Evolutionary conservation across 2,797 vertebrate species (phyloP), one percentile per base, ranked within the genome.

Genomic region (Megalops cyprinoides): DNA sequence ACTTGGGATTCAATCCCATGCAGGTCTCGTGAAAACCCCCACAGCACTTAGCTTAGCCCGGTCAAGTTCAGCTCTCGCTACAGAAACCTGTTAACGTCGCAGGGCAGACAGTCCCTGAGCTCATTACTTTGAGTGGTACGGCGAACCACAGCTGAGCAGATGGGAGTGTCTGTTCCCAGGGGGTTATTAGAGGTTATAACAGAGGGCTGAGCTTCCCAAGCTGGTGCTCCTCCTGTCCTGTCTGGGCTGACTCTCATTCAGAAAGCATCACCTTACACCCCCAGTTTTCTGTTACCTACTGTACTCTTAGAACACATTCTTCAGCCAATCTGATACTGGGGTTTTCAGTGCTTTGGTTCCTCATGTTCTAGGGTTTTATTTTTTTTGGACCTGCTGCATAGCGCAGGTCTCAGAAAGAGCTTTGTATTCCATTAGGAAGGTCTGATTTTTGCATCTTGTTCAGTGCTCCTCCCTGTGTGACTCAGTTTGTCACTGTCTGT

Each of bases 71-170:
- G 62, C 28, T 65, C 62, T 37, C 7, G 6, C 3, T 4, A 12
- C 67, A 44, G 18, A 39, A 18, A 8, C 67, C n/a, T 4, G 67
- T 71, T 44, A 6, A 23, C 20, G 44, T 4, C 23, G 67, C 39
- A 44, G 37, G n/a, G 7, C 67, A 23, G 34, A 42, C 34, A n/a
- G 39, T 18, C 20, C 15, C 2, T 53, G 31, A 34, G 34, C 62
- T 71, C 37, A 71, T 71, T 71, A 71, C 62, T 18, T 3, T 37
- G 62, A 71, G 67, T 23, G 39, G 37, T 71, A 23, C 39, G 71
- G 39, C 71, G 31, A 37, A 31, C 3, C 31, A 34, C 20, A n/a
- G 0, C 39, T 7, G 18, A 71, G 67, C 7, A 44, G 8, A 44
- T 20, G 67, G 18, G 44, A 44, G 20, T 2, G 20, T 71, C 67